Evolutionary conservation across 2,888 invertebrate species (phyloP).

Genomic region (Limnephilus auricula): DNA sequence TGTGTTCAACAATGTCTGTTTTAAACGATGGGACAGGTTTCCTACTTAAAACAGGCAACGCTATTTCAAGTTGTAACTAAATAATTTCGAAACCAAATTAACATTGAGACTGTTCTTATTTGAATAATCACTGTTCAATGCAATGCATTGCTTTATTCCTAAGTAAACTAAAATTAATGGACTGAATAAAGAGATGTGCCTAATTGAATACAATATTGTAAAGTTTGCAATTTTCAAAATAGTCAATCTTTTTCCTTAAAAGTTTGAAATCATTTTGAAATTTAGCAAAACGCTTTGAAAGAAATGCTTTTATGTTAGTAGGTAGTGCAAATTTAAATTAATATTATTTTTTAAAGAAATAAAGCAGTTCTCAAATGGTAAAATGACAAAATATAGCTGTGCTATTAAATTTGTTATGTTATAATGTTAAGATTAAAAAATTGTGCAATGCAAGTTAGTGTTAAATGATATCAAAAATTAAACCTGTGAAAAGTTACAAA

Average conservation of each 20-base stretch:
- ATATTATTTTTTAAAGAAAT: neutral
- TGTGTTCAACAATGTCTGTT: neutral
- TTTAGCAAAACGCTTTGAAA: slow-evolving; percentile 4
- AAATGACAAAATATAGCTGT: slow-evolving; percentile 8
- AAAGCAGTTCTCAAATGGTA: slow-evolving; percentile 23
- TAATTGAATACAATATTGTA: neutral
- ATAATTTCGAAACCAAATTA: neutral
- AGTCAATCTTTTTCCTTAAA: slow-evolving; percentile 9
- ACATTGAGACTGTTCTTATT: neutral
- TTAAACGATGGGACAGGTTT: neutral
- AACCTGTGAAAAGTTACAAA: slow-evolving; percentile 33
- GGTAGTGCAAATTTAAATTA: neutral
- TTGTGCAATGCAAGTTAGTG: neutral
- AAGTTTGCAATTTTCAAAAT: slow-evolving; percentile 10
- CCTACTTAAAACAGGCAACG: neutral
- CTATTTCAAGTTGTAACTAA: neutral
- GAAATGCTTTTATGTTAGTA: neutral
- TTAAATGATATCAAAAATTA: slow-evolving; percentile 31
- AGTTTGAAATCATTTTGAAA: neutral
- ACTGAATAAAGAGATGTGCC: neutral
- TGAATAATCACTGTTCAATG: neutral
- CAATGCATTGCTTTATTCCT: neutral
- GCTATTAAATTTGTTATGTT: neutral
- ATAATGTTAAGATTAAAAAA: neutral
- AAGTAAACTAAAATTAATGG: neutral